Percentiles rank a stretch among this genome's conserved stretches.
phyloP scores from a whole-genome alignment of 2,113 vertebrate genomes.

The Indicator indicator region DNA sequence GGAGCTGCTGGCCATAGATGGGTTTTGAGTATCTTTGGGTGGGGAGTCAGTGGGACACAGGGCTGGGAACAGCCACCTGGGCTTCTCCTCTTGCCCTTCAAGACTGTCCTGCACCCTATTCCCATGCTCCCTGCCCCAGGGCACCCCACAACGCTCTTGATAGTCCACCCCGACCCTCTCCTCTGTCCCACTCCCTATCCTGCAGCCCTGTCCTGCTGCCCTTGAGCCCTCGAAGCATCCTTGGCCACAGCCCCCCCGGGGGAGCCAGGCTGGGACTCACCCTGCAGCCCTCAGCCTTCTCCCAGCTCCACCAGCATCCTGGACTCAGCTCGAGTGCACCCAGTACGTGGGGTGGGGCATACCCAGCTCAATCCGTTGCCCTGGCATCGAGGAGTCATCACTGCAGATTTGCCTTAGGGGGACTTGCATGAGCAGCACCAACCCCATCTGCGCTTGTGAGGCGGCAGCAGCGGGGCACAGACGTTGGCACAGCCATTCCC shows the following conservation, averaged over 20 bases:
- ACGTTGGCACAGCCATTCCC: neutral
- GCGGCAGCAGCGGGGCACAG: neutral
- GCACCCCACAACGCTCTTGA: too few relatives aligned
- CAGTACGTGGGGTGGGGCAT: too few relatives aligned
- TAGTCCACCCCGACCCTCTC: neutral
- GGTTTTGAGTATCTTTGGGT: neutral
- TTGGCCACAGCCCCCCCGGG: accelerated
- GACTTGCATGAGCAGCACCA: neutral
- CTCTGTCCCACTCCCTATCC: neutral
- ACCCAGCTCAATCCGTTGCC: neutral
- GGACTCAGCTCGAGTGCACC: neutral
- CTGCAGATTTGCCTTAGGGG: neutral
- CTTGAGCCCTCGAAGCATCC: neutral
- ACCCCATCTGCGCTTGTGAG: neutral
- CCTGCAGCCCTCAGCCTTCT: neutral
- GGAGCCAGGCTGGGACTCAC: neutral
- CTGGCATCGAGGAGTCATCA: neutral
- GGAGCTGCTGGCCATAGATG: neutral
- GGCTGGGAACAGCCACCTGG: neutral
- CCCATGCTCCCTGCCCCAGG: neutral
- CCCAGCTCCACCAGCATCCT: neutral
- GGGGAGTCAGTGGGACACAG: neutral
- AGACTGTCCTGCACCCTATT: neutral
- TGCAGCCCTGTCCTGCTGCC: neutral
- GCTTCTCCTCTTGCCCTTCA: neutral